Evolutionary conservation across 2,888 invertebrate species (phyloP).

Genomic region (Hecatera dysodea): DNA sequence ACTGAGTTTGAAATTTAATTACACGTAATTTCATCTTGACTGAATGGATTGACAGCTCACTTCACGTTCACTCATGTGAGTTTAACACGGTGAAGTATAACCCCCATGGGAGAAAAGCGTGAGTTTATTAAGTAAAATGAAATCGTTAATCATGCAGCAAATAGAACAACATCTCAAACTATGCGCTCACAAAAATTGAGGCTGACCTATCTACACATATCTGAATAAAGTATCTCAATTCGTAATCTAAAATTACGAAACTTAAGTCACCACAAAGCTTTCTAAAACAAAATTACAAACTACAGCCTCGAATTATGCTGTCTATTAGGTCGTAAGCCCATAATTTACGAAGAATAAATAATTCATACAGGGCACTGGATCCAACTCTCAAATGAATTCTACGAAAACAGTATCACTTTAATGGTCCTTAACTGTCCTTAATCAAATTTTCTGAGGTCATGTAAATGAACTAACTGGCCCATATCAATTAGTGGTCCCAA

Average conservation of each 20-base stretch:
- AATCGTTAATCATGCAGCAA: no score
- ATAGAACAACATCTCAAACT: no score
- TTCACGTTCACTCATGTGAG: no score
- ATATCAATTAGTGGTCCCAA: conserved; percentile 56
- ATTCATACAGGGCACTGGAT: conserved; percentile 38
- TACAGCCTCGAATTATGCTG: background rate
- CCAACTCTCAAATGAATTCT: conserved; percentile 29
- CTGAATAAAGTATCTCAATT: background rate
- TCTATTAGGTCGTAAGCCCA: conserved; percentile 1
- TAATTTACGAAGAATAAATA: conserved; percentile 40
- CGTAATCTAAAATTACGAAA: background rate
- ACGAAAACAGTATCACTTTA: conserved; percentile 39
- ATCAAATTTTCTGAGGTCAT: conserved; percentile 54
- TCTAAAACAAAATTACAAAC: conserved; percentile 11
- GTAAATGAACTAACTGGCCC: conserved; percentile 53
- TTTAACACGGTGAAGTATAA: no score
- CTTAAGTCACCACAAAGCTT: background rate
- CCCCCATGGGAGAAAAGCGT: no score
- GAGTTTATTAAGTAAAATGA: no score
- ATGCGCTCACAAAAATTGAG: background rate
- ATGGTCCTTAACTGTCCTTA: conserved; percentile 41
- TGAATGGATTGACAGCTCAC: no score
- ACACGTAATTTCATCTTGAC: no score
- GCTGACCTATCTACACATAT: background rate
- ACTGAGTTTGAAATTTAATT: no score